These are phyloP conservation scores for Bradypodion pumilum DNA, from an alignment of 2,797 vertebrate genomes.

Conservation along the genomic window DNA sequence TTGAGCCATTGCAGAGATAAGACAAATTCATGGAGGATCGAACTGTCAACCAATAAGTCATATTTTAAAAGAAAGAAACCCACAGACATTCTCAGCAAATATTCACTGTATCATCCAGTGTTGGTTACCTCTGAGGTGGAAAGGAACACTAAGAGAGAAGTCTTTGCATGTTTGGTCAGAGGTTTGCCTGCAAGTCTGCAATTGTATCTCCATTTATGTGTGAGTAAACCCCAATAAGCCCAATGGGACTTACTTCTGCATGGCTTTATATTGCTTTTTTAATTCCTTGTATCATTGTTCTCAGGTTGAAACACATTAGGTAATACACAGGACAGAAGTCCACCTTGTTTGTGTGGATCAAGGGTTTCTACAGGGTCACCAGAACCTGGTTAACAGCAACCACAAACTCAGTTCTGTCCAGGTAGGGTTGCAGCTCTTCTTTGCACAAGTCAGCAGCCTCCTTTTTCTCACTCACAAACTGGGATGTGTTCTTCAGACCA, in stretches of 20 bases:
- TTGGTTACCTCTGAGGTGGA: not conserved
- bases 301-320: too few relatives aligned
- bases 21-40: not conserved
- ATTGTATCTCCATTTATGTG: not conserved
- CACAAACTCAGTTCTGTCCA: too few relatives aligned
- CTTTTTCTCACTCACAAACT: not conserved
- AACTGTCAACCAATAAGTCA: not conserved
- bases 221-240: not conserved
- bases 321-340: too few relatives aligned
- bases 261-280: too few relatives aligned
- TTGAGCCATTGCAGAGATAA: not conserved
- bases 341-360: not conserved
- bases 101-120: not conserved
- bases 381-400: not conserved
- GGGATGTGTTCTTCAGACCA: not conserved
- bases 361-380: not conserved
- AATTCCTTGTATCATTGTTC: too few relatives aligned
- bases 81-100: not conserved
- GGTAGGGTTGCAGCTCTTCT: too few relatives aligned
- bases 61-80: not conserved
- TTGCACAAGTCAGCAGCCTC: too few relatives aligned
- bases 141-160: not conserved
- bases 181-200: not conserved
- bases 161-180: not conserved
- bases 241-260: not conserved